Evolutionary conservation across 2,113 vertebrate species (phyloP), one percentile per base, ranked within the genome.

Genomic region (Synodontis membranacea): DNA sequence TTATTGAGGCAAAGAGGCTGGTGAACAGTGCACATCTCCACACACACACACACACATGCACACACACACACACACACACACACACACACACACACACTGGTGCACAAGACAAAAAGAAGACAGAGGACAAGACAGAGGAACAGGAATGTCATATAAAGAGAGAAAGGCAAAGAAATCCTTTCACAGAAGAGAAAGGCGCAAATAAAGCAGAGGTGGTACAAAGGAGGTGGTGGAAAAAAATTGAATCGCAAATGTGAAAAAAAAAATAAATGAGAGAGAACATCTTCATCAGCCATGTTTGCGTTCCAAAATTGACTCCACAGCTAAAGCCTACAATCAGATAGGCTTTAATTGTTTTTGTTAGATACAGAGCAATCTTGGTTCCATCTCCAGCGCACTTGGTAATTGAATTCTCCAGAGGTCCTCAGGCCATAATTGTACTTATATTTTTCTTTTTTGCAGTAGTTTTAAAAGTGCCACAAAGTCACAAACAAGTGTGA

Each of bases 271-370:
- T 88, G 91, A 92, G 88, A 87, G 89, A 89, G 88, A 88, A 78
- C 60, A 39, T 80, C 83, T 64, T 83, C 44, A 50, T 87, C 80
- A 78, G 54, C 31, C 25, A 34, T 83, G 86, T 82, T 92, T 93
- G 93, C 92, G 92, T 93, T 94, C 92, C 90, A 88, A 86, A 83
- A 81, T 91, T 85, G 83, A 87, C 89, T 91, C 91, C 91, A 89
- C 74, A 28, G 90, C 90, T 92, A 90, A 93, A 93, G 90, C 91
- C 78, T 84, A 74, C 89, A 90, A 95, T 95, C 95, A 95, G 95
- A 95, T 94, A 94, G 92, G 91, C 92, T 89, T 89, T 94, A 94
- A 95, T 94, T 94, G 94, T 95, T 95, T 95, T 92, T 91, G 91
- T 92, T 92, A 94, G 94, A 95, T 93, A 94, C 91, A 91, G 91